These are phyloP conservation scores for Gnathonemus echidnorhynchus DNA, from an alignment of 2,113 vertebrate genomes.

Conservation along the genomic window DNA sequence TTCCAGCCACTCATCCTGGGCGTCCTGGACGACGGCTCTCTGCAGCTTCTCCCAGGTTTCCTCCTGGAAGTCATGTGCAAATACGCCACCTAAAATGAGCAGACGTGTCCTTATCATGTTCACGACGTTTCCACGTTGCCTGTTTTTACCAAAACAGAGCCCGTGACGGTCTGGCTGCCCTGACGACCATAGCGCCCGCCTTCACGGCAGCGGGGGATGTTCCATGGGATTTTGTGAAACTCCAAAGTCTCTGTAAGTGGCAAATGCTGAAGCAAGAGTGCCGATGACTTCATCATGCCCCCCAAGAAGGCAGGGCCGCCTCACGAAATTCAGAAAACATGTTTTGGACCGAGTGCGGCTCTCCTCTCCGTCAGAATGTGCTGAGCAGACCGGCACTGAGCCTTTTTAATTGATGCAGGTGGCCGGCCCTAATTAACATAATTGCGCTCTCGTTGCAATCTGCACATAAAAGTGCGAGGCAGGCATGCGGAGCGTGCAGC, in stretches of 20 bases:
- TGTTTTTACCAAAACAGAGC: not conserved
- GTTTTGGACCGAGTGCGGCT: slow-evolving; percentile 32
- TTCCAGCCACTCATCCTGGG: not conserved
- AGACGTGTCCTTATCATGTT: not conserved
- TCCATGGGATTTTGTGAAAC: not conserved
- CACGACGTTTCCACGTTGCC: not conserved
- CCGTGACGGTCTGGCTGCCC: not conserved
- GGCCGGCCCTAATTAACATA: slow-evolving; percentile 47
- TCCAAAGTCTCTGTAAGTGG: not conserved
- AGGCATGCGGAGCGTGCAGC: slow-evolving; percentile 49
- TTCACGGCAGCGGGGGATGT: not conserved
- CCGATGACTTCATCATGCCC: slow-evolving; percentile 12
- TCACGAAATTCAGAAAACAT: slow-evolving; percentile 41
- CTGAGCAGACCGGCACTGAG: slow-evolving; percentile 41
- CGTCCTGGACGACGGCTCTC: not conserved
- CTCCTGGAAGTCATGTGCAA: not conserved
- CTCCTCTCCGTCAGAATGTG: slow-evolving; percentile 42
- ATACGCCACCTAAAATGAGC: not conserved
- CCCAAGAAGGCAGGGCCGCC: slow-evolving; percentile 34
- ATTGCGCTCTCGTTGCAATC: slow-evolving; percentile 49
- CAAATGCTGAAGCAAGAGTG: not conserved
- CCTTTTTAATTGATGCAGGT: slow-evolving; percentile 61
- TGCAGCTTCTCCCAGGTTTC: not conserved
- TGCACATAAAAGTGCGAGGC: slow-evolving; percentile 59
- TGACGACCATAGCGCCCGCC: not conserved